These are phyloP conservation scores for Athripsodes cinereus DNA, from an alignment of 2,888 invertebrate species.

Conservation along the genomic window DNA sequence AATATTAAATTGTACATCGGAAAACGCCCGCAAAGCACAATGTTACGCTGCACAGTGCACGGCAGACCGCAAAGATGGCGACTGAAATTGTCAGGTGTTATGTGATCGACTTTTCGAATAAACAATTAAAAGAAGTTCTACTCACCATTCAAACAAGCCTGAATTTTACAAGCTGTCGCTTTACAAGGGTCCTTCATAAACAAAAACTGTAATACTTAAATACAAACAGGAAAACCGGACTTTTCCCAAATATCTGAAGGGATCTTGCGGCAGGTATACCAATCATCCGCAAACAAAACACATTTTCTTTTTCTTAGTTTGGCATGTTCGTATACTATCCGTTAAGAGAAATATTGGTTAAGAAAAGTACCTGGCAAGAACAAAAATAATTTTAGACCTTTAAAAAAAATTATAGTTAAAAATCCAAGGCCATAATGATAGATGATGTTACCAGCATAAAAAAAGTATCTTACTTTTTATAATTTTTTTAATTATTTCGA, in stretches of 20 bases:
- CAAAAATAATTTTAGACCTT: too few species aligned
- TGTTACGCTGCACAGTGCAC: conserved; percentile 11
- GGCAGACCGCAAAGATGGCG: conserved; percentile 20
- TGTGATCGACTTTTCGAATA: conserved; percentile 14
- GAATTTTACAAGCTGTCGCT: conserved; percentile 70
- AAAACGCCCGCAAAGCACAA: conserved; percentile 2
- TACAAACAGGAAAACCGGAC: conserved; percentile 3
- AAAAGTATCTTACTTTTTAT: too few species aligned
- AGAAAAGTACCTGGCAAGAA: too few species aligned
- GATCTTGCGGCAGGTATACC: conserved; percentile 8
- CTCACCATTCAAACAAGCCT: conserved; percentile 70
- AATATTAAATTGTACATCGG: conserved; percentile 9
- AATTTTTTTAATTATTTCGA: too few species aligned
- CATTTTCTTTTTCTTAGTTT: too few species aligned
- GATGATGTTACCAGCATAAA: too few species aligned
- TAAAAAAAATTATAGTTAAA: too few species aligned
- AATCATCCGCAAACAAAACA: background rate
- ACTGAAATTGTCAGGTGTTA: conserved; percentile 22
- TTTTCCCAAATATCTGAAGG: conserved; percentile 14
- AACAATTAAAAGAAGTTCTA: conserved; percentile 26
- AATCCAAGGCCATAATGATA: too few species aligned
- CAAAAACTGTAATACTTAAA: background rate
- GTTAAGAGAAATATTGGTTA: too few species aligned
- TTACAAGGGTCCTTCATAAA: conserved; percentile 68
- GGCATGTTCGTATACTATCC: too few species aligned